A percentile compares a stretch with the other conserved stretches of the same genome.
Evolutionary conservation across 1,140 invertebrate genomes (phyloP).

Genomic region (Caerostris darwini): DNA sequence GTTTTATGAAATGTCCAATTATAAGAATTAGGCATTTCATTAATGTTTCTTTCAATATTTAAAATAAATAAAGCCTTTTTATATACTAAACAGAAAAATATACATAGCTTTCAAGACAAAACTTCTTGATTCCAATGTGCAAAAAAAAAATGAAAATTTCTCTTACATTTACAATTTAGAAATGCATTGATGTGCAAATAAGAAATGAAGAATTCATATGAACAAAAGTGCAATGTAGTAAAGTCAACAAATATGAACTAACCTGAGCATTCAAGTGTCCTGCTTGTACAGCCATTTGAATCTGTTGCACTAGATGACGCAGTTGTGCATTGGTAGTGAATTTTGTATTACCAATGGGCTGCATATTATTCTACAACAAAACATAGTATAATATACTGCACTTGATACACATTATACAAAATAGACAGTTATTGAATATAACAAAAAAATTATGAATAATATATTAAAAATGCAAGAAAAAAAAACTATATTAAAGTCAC

Average conservation of each 20-base stretch:
- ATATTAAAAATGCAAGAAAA: not conserved
- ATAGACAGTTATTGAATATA: too few relatives aligned
- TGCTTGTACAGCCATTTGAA: conserved; percentile 95
- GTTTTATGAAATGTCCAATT: too few relatives aligned
- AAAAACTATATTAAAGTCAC: not conserved
- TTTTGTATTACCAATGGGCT: conserved; percentile 59
- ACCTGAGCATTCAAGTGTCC: conserved; percentile 92
- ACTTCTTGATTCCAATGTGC: too few relatives aligned
- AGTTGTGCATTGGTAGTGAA: conserved; percentile 87
- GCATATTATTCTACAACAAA: conserved; percentile 62
- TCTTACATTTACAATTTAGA: too few relatives aligned
- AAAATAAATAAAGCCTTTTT: too few relatives aligned
- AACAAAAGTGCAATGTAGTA: not conserved
- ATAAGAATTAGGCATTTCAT: too few relatives aligned
- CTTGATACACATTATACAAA: too few relatives aligned
- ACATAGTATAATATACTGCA: not conserved
- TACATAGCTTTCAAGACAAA: too few relatives aligned
- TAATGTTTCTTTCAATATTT: too few relatives aligned
- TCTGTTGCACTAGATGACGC: conserved; percentile 95
- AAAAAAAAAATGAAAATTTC: too few relatives aligned
- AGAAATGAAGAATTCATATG: not conserved
- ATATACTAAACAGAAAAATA: too few relatives aligned
- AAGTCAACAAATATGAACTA: not conserved
- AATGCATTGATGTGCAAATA: too few relatives aligned
- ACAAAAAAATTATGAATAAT: not conserved